A percentile compares a stretch with the other conserved stretches of the same genome.
Evolutionary conservation across 2,113 vertebrate species (phyloP).

Genomic region (Rhagologus leucostigma): DNA sequence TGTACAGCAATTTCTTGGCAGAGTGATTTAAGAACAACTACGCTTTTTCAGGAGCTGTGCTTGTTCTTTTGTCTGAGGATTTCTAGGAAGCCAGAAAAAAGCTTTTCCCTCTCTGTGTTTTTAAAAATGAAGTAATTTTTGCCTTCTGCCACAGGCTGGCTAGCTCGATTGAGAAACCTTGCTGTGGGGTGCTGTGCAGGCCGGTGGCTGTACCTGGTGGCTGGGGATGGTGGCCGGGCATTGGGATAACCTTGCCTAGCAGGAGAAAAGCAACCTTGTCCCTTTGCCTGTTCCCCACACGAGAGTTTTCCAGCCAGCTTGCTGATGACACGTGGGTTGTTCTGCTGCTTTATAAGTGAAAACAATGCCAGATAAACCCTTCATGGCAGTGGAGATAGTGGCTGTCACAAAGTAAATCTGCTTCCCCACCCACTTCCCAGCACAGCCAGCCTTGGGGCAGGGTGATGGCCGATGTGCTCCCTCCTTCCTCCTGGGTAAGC

Average conservation of each 20-base stretch:
- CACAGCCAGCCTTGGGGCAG: slow-evolving; percentile 44
- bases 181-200: accelerated
- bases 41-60: not conserved
- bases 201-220: not conserved
- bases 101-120: not conserved
- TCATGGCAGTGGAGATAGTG: not conserved
- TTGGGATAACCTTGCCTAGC: not conserved
- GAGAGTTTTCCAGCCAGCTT: not conserved
- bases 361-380: not conserved
- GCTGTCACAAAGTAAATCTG: not conserved
- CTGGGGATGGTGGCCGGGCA: not conserved
- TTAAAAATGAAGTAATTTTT: not conserved
- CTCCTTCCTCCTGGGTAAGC: not conserved
- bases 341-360: not conserved
- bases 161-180: accelerated
- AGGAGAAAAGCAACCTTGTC: not conserved
- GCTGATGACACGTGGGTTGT: not conserved
- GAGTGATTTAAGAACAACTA: not conserved
- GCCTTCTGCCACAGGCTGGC: not conserved
- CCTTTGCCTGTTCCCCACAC: not conserved
- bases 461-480: slow-evolving; percentile 22
- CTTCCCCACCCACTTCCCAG: slow-evolving; percentile 3
- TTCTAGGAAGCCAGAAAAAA: not conserved
- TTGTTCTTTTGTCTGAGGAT: not conserved
- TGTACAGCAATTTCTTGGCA: not conserved